These are phyloP conservation scores for Pollenia amentaria DNA, from an alignment of 2,888 invertebrate species.

Conservation along the genomic window DNA sequence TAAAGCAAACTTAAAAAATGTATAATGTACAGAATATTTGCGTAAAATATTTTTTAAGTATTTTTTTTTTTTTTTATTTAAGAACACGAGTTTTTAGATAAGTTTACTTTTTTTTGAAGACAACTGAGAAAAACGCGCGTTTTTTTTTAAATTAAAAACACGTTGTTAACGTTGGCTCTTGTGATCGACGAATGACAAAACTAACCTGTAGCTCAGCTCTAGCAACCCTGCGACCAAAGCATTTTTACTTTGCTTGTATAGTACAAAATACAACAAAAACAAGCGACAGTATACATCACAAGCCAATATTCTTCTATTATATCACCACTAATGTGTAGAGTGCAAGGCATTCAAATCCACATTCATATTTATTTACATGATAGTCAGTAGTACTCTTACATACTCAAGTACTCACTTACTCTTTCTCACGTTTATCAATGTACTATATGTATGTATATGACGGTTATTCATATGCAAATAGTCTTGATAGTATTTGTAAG, in stretches of 20 bases:
- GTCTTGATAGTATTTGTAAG: conserved; percentile 10
- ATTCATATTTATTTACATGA: neutral
- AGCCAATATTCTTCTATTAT: conserved; percentile 56
- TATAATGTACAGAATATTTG: conserved; percentile 56
- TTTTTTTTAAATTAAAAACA: conserved; percentile 54
- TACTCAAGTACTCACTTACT: conserved; percentile 21
- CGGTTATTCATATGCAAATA: conserved; percentile 51
- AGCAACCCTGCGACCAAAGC: conserved; percentile 71
- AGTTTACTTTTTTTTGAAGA: conserved; percentile 16
- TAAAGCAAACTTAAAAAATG: conserved; percentile 42
- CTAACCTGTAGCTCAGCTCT: conserved; percentile 77
- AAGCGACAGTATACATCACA: conserved; percentile 36
- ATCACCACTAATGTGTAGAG: conserved; percentile 54
- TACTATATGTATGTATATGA: conserved; percentile 5
- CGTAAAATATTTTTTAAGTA: conserved; percentile 47
- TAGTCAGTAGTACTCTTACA: neutral
- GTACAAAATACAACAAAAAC: conserved; percentile 26
- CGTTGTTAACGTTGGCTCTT: conserved; percentile 78
- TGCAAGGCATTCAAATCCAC: conserved; percentile 13
- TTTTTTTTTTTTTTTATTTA: conserved; percentile 16
- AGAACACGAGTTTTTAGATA: conserved; percentile 55
- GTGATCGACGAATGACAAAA: conserved; percentile 81
- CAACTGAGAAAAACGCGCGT: conserved; percentile 49
- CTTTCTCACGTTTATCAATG: conserved; percentile 23
- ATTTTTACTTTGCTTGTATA: conserved; percentile 48